Evolutionary conservation across 2,113 vertebrate species (phyloP).

Genomic region (Speoplatyrhinus poulsoni): DNA sequence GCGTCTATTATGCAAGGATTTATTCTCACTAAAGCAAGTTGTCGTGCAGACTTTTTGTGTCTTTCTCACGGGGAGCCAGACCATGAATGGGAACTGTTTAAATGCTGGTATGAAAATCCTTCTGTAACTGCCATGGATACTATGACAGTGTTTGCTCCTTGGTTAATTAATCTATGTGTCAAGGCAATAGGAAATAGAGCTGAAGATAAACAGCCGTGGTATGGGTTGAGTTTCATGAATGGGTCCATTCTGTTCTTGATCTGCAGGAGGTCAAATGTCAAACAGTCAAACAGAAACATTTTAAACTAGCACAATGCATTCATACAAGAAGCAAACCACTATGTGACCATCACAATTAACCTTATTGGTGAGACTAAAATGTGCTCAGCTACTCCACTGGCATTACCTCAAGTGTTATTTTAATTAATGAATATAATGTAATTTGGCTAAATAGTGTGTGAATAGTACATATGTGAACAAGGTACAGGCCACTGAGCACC

Average conservation of each 20-base stretch:
- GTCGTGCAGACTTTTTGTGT: constrained; percentile 11
- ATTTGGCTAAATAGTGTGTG: background rate
- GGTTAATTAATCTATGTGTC: constrained; percentile 40
- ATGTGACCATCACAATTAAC: background rate
- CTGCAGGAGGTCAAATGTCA: constrained; percentile 50
- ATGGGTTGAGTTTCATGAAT: constrained; percentile 37
- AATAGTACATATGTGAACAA: too few relatives aligned
- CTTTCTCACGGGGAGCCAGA: constrained; percentile 18
- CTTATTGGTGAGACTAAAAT: background rate
- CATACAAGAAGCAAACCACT: background rate
- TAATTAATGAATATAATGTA: background rate
- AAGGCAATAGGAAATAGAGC: constrained; percentile 33
- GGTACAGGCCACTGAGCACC: background rate
- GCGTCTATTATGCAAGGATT: constrained; percentile 18
- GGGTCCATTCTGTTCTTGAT: constrained; percentile 36
- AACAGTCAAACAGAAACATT: constrained; percentile 43
- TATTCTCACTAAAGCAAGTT: constrained; percentile 34
- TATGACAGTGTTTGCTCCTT: constrained; percentile 25
- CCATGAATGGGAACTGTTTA: constrained; percentile 23
- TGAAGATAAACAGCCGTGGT: constrained; percentile 45
- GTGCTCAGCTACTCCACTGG: background rate
- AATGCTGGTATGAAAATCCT: constrained; percentile 33
- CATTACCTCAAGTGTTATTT: too few relatives aligned
- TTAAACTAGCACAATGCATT: constrained; percentile 17
- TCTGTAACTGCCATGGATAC: constrained; percentile 39